These are phyloP conservation scores for Cyphomyrus plagiostoma DNA, from an alignment of 2,113 vertebrate genomes.

Conservation along the genomic window DNA sequence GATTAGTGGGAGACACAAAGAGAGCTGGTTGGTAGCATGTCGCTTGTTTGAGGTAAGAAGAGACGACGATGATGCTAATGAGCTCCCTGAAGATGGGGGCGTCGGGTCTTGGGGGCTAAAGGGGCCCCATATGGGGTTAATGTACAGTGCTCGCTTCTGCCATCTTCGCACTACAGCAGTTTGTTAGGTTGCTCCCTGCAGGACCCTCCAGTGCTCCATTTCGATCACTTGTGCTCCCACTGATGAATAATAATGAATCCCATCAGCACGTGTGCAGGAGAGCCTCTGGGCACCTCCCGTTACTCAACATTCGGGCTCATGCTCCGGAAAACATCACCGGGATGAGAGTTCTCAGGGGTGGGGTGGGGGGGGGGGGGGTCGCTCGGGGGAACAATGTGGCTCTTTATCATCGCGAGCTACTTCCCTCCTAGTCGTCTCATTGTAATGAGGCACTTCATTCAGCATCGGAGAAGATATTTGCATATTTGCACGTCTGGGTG, in stretches of 20 bases:
- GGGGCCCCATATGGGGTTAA: not conserved
- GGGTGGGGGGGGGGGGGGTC: conserved; percentile 17
- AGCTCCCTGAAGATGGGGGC: not conserved
- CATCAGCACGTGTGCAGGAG: not conserved
- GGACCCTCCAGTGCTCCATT: not conserved
- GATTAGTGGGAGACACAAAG: not conserved
- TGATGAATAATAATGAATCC: conserved; percentile 11
- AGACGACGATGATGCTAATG: not conserved
- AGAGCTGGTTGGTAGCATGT: not conserved
- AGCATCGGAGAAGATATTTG: conserved; percentile 38
- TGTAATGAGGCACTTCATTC: conserved; percentile 25
- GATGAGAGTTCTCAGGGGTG: conserved; percentile 58
- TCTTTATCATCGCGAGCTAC: conserved; percentile 59
- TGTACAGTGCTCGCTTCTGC: too few species aligned
- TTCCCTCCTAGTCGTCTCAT: conserved; percentile 48
- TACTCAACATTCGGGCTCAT: conserved; percentile 43
- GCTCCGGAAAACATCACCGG: conserved; percentile 51
- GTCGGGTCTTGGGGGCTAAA: not conserved
- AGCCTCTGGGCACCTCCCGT: conserved; percentile 21
- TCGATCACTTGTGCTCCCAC: not conserved
- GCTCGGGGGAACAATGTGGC: conserved; percentile 51
- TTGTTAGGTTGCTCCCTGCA: not conserved
- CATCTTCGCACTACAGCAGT: not conserved
- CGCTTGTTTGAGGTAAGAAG: not conserved
- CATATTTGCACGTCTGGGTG: conserved; percentile 47